Evolutionary conservation across 2,113 vertebrate genomes (phyloP).

Genomic region (Plecturocebus donacophilus): DNA sequence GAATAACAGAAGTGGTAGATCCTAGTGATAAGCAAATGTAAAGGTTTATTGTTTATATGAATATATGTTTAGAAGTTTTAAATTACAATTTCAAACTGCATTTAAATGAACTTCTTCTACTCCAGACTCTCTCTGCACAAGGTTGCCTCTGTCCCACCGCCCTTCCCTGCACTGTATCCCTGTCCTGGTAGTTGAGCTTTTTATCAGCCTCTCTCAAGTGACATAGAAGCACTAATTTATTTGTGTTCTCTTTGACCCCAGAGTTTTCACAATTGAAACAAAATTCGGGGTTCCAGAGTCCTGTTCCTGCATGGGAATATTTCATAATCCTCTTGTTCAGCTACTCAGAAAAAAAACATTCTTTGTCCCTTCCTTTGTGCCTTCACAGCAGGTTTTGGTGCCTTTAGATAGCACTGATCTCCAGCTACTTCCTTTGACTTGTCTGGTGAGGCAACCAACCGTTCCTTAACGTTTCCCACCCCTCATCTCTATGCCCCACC

Average conservation of each 20-base stretch:
- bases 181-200: neutral
- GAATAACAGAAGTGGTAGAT: neutral
- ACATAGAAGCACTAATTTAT: conserved; percentile 7
- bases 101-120: neutral
- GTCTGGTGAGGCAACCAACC: neutral
- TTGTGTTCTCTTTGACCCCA: neutral
- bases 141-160: neutral
- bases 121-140: neutral
- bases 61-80: neutral
- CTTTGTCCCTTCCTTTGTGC: neutral
- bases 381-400: neutral
- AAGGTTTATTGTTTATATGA: neutral
- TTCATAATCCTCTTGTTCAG: neutral
- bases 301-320: neutral
- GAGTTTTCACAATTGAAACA: neutral
- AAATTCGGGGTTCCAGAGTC: neutral
- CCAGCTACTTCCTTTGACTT: neutral
- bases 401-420: neutral
- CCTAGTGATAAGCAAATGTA: neutral
- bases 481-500: neutral
- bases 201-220: neutral
- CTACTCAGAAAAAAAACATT: neutral
- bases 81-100: neutral
- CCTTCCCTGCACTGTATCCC: neutral
- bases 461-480: too few species aligned